Conservation (phyloP, 2,797 vertebrate genomes). For the Geotrypetes seraphini region DNA sequence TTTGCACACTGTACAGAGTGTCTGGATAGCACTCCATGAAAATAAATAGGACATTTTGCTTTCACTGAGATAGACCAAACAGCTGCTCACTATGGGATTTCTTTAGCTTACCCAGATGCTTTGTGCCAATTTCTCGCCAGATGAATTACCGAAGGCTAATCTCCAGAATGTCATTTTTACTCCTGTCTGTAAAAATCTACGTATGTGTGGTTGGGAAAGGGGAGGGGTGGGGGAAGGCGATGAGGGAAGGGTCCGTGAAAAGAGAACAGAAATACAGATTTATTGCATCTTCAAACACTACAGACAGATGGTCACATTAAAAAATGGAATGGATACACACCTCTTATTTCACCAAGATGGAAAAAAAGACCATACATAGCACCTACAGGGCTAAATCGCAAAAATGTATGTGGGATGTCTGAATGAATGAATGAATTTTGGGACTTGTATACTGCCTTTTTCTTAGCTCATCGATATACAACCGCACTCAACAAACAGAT, state of each 20-base stretch:
- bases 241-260: background rate
- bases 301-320: constrained; percentile 1
- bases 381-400: too few species aligned
- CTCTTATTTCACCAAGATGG: background rate
- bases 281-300: constrained; percentile 5
- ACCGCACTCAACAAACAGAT: too few species aligned
- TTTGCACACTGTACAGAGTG: too few species aligned
- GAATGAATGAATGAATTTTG: too few species aligned
- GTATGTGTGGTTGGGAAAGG: background rate
- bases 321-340: constrained; percentile 5
- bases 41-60: too few species aligned
- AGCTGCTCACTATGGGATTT: constrained; percentile 13
- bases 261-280: constrained; percentile 1
- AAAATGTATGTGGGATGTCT: too few species aligned
- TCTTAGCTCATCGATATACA: too few species aligned
- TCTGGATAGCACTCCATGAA: too few species aligned
- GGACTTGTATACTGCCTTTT: too few species aligned
- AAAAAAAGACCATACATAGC: background rate
- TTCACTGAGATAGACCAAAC: too few species aligned
- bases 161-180: constrained; percentile 21
- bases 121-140: constrained; percentile 17
- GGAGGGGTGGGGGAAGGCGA: too few species aligned
- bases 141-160: constrained; percentile 4
- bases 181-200: constrained; percentile 25
- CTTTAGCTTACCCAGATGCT: constrained; percentile 4